A percentile compares a stretch with the other conserved stretches of the same genome.
phyloP scores from a whole-genome alignment of 2,113 vertebrate genomes.

The Phainopepla nitens region DNA sequence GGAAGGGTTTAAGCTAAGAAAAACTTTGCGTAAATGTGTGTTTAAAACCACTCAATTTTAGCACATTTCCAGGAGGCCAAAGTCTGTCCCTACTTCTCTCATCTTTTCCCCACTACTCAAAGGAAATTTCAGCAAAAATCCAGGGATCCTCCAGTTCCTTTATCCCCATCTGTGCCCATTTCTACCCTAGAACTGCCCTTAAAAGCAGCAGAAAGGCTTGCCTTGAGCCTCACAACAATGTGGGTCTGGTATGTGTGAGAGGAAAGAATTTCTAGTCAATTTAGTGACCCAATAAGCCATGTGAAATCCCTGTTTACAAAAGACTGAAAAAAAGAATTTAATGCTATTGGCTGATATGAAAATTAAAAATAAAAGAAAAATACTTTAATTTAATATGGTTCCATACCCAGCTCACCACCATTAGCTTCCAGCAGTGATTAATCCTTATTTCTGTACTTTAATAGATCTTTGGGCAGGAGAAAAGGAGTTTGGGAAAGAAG shows the following conservation, averaged over 20 bases:
- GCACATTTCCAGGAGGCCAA: neutral
- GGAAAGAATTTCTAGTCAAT: neutral
- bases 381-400: neutral
- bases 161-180: neutral
- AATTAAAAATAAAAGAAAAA: neutral
- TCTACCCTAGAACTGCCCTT: neutral
- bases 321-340: neutral
- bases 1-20: neutral
- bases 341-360: neutral
- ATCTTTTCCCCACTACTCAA: neutral
- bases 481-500: neutral
- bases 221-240: neutral
- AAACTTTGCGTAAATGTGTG: rapidly evolving
- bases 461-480: neutral
- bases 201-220: neutral
- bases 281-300: neutral
- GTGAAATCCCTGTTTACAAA: neutral
- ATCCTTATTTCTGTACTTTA: neutral
- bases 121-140: neutral
- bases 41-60: neutral
- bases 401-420: neutral
- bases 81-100: neutral
- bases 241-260: neutral
- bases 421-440: neutral
- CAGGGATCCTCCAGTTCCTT: neutral